These are phyloP conservation scores for Lochmaea capreae DNA, from an alignment of 2,888 invertebrate species.

Conservation along the genomic window DNA sequence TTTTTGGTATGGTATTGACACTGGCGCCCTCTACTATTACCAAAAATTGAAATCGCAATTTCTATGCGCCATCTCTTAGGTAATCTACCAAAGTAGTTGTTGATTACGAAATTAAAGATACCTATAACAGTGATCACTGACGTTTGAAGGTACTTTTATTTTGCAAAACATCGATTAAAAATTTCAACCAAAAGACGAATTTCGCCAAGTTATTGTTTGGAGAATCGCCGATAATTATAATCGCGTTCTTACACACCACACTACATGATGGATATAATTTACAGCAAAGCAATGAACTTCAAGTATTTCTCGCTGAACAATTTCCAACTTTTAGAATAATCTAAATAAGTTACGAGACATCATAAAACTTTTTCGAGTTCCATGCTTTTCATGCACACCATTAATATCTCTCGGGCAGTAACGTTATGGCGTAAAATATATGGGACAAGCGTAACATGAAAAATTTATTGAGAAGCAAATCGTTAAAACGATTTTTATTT, in stretches of 20 bases:
- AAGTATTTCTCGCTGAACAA: neutral
- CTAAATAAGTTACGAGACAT: constrained; percentile 24
- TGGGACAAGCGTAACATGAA: neutral
- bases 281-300: constrained; percentile 21
- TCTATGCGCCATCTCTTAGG: no score
- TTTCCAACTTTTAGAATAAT: constrained; percentile 23
- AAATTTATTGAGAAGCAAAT: neutral
- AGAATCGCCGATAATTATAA: neutral
- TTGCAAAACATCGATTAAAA: no score
- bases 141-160: no score
- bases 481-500: neutral
- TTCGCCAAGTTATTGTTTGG: neutral
- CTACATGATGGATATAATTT: neutral
- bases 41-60: no score
- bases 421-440: constrained; percentile 14
- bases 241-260: neutral
- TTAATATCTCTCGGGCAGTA: constrained; percentile 20
- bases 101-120: no score
- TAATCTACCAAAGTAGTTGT: no score
- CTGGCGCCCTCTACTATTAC: no score
- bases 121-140: no score
- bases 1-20: no score
- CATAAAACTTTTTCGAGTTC: constrained; percentile 15
- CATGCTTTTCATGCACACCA: constrained; percentile 19
- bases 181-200: no score